These are phyloP conservation scores for Darevskia nairensis DNA, from an alignment of 2,797 vertebrate species.

Conservation along the genomic window DNA sequence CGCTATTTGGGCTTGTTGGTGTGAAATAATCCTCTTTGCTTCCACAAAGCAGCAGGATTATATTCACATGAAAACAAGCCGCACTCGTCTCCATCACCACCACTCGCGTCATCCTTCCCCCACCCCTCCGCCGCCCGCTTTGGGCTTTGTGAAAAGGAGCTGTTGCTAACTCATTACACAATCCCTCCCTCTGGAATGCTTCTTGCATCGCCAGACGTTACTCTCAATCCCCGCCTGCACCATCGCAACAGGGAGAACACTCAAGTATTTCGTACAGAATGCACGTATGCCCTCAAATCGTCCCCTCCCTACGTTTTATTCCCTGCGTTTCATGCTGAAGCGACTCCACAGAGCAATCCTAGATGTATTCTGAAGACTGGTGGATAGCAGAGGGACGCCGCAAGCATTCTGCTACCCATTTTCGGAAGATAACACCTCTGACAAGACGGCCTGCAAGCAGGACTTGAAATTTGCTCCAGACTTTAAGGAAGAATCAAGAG, in stretches of 20 bases:
- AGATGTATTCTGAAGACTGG: background rate
- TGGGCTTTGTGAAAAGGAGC: background rate
- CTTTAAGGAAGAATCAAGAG: too few relatives aligned
- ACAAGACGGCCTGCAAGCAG: too few relatives aligned
- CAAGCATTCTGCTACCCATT: too few relatives aligned
- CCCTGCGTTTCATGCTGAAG: background rate
- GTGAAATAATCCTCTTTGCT: conserved; percentile 24
- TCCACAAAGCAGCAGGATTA: conserved; percentile 16
- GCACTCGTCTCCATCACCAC: background rate
- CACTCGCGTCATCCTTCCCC: background rate
- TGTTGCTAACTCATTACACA: background rate
- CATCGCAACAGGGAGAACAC: too few relatives aligned
- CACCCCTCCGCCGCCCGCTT: background rate
- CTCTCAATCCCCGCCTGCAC: background rate
- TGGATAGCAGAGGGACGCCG: too few relatives aligned
- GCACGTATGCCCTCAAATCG: too few relatives aligned
- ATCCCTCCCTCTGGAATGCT: background rate
- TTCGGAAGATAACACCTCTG: too few relatives aligned
- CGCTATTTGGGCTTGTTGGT: background rate
- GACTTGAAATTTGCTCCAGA: too few relatives aligned
- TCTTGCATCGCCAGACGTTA: background rate
- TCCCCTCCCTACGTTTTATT: background rate
- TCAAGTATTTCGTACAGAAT: background rate
- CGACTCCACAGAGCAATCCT: too few relatives aligned
- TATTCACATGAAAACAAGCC: conserved; percentile 19